Evolutionary conservation across 2,888 invertebrate species (phyloP).

Genomic region (Stegophylla sp.): DNA sequence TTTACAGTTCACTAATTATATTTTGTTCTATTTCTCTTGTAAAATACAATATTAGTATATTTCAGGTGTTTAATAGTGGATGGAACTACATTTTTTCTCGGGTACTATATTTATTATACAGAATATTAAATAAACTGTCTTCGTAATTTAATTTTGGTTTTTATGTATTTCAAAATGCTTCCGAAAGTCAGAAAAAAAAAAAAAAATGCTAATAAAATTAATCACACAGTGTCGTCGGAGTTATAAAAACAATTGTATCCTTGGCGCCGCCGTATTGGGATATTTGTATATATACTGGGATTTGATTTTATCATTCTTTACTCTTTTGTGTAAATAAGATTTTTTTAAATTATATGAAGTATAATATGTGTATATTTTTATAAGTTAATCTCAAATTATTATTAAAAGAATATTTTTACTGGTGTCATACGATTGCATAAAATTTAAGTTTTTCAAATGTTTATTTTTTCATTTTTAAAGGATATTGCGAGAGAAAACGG

Average conservation of each 20-base stretch:
- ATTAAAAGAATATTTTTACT: not conserved
- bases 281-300: not conserved
- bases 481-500: no score
- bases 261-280: conserved; percentile 16
- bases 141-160: not conserved
- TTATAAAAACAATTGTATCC: not conserved
- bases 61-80: no score
- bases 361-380: not conserved
- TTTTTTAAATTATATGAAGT: conserved; percentile 15
- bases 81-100: no score
- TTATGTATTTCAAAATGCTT: not conserved
- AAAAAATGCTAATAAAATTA: not conserved
- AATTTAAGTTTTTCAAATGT: no score
- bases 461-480: no score
- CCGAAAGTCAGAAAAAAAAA: not conserved
- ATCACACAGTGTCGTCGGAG: not conserved
- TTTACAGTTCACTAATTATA: no score
- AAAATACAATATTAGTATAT: no score
- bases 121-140: not conserved
- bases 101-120: no score
- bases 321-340: not conserved
- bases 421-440: no score
- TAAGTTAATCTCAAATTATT: not conserved
- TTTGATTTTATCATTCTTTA: conserved; percentile 1
- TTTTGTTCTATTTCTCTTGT: no score